Percentiles rank a stretch among this genome's conserved stretches.
phyloP scores from a whole-genome alignment of 1,140 invertebrate species.

The Drosophila bipectinata region DNA sequence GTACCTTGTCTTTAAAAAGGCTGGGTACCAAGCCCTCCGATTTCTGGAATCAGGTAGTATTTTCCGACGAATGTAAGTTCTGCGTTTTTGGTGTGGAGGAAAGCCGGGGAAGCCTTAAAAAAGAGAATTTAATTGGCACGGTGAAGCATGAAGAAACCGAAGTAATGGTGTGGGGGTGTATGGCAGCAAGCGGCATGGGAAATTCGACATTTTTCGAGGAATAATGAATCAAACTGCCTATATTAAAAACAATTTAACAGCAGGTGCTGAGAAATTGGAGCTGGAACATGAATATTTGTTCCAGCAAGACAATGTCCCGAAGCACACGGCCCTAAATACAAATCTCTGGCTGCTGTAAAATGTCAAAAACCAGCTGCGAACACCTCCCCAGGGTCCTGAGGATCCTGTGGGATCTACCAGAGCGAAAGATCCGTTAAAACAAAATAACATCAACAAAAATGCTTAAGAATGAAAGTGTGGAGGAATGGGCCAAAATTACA shows the following conservation, averaged over 20 bases:
- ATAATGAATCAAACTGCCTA: background rate
- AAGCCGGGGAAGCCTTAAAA: conserved; percentile 31
- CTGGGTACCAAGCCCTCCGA: conserved; percentile 23
- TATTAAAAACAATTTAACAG: background rate
- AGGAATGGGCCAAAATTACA: too few species aligned
- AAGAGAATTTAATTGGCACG: conserved; percentile 61
- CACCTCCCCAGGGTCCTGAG: too few species aligned
- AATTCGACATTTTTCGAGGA: background rate
- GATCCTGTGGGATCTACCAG: too few species aligned
- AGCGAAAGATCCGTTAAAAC: too few species aligned
- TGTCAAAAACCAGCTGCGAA: too few species aligned
- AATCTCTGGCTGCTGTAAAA: too few species aligned
- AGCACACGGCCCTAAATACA: too few species aligned
- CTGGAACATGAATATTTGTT: background rate
- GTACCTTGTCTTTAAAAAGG: background rate
- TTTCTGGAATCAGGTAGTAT: conserved; percentile 53
- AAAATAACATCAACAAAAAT: too few species aligned
- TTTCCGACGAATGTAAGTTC: conserved; percentile 68
- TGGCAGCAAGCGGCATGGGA: background rate
- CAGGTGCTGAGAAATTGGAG: background rate
- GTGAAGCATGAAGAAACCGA: conserved; percentile 78
- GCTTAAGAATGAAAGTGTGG: too few species aligned
- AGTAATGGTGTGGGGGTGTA: conserved; percentile 77
- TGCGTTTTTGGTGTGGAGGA: conserved; percentile 52
- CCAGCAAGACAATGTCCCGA: background rate